Percentiles rank a stretch among this genome's conserved stretches.
Conservation (phyloP, 2,113 vertebrate species). For the Amazona guildingii region DNA sequence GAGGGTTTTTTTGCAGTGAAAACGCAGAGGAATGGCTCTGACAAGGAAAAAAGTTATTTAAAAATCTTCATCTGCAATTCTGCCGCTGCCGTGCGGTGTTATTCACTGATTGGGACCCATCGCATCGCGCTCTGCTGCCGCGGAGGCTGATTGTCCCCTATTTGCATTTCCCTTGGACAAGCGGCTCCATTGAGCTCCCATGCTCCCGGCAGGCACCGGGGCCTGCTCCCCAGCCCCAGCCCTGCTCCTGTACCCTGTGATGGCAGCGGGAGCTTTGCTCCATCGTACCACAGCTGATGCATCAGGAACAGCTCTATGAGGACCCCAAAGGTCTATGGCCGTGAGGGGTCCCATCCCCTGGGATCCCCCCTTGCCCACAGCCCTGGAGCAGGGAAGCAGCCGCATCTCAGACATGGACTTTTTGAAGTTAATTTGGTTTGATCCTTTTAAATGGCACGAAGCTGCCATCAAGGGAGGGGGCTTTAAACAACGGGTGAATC, state of each 20-base stretch:
- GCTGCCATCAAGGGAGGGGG: background rate
- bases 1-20: background rate
- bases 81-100: background rate
- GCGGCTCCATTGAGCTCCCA: background rate
- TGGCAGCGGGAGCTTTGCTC: background rate
- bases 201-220: background rate
- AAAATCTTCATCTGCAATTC: constrained; percentile 22
- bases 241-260: rapidly evolving
- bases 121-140: background rate
- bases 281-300: rapidly evolving
- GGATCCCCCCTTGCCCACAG: rapidly evolving
- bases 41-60: background rate
- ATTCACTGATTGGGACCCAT: constrained; percentile 62
- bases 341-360: rapidly evolving
- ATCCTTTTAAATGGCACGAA: background rate
- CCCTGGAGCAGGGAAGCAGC: background rate
- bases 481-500: background rate
- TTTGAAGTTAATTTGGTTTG: background rate
- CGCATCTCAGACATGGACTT: background rate
- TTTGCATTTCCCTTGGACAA: constrained; percentile 41
- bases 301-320: rapidly evolving
- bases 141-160: background rate
- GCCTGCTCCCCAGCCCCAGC: background rate
- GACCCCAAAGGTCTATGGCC: rapidly evolving
- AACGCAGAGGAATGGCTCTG: background rate